Percentiles rank a stretch among this genome's conserved stretches.
Evolutionary conservation across 2,888 invertebrate species (phyloP).

Genomic region (Calameuta idolon): DNA sequence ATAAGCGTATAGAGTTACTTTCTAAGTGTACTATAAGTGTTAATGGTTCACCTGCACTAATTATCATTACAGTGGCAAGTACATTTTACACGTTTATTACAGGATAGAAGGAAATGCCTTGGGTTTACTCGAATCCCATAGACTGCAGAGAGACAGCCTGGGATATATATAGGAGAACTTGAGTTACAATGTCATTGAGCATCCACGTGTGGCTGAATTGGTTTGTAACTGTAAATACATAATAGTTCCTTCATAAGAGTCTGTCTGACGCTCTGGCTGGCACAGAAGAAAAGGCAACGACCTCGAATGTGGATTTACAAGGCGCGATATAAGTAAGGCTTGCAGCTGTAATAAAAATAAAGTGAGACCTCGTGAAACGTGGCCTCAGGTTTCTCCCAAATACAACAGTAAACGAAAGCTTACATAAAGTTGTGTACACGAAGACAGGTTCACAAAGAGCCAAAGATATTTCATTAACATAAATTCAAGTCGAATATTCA

Average conservation of each 20-base stretch:
- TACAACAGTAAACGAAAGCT: conserved; percentile 7
- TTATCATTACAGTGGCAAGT: neutral
- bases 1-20: neutral
- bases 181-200: neutral
- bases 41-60: neutral
- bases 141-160: neutral
- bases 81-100: neutral
- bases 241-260: conserved; percentile 34
- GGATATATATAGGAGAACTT: neutral
- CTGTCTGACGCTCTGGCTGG: conserved; percentile 42
- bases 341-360: conserved; percentile 16
- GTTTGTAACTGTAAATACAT: conserved; percentile 36
- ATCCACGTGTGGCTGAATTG: conserved; percentile 29
- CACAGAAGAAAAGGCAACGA: conserved; percentile 52
- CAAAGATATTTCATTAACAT: neutral
- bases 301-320: conserved; percentile 50
- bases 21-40: neutral
- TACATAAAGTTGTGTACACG: neutral
- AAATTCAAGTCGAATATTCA: neutral
- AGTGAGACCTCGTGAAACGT: conserved; percentile 18
- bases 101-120: neutral
- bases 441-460: neutral
- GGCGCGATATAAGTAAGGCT: conserved; percentile 37
- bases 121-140: neutral
- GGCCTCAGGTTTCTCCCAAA: conserved; percentile 26